Evolutionary conservation across 2,113 vertebrate genomes (phyloP), one percentile per base, ranked within the genome.

Genomic region (Crotalus viridis): DNA sequence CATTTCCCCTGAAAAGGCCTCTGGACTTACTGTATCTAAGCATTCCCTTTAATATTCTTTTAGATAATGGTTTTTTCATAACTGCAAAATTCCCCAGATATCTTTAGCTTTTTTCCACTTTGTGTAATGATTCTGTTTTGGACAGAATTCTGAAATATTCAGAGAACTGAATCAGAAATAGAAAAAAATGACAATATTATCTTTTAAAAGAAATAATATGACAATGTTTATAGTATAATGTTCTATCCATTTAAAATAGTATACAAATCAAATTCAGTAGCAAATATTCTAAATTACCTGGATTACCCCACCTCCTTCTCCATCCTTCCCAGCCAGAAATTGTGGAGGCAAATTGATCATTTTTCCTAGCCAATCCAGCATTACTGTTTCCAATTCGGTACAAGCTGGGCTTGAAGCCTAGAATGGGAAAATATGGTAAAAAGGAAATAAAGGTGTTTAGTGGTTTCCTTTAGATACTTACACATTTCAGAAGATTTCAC

Each of bases 361-460:
- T 97, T 99, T 99, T 10, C 98, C 99, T 5, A 99, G 97, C 99
- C 99, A 99, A 93, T 99, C 99, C 95, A 99, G 93, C 99, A 99
- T 98, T 94, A 99, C 98, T 0, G 98, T 99, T 96, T 99, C 99
- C 93, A 99, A 97, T 95, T 99, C 99, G 0, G 99, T 99, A 95
- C 99, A 99, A 5, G 98, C 99, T 0, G 99, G 99, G 89, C 99
- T 99, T 39, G 99, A 97, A 9, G 98, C 98, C 99, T 99, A 89
- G 0, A 28, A 94, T 55, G 22, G 85, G 92, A 94, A 93, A 93
- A 0, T 85, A 24, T 93, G 55, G 3, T 17, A 86, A 54, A 91
- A 12, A n/a, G 54, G 59, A 86, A n/a, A 85, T 4, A 64, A 69
- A 51, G 48, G 1, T 39, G 8, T 91, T 1, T 22, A 6, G 89